A percentile compares a stretch with the other conserved stretches of the same genome.
phyloP scores from a whole-genome alignment of 2,797 vertebrate species.

The Argentina silus region DNA sequence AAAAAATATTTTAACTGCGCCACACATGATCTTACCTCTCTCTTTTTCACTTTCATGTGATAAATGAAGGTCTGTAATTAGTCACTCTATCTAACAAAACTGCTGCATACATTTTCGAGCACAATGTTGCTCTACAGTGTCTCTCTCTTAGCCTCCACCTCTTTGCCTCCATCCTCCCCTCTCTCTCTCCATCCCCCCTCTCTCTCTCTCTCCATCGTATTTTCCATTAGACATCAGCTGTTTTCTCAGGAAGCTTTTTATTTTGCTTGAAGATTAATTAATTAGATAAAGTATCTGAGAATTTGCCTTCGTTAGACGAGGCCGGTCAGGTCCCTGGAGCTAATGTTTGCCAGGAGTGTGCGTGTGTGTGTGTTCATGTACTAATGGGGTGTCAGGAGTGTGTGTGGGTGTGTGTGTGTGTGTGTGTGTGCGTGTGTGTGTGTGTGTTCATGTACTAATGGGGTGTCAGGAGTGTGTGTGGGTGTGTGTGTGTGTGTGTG shows the following conservation, averaged over 20 bases:
- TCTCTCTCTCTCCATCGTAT: constrained; percentile 13
- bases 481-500: constrained; percentile 12
- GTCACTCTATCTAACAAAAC: neutral
- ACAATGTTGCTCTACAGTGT: neutral
- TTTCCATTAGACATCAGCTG: constrained; percentile 50
- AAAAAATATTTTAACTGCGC: too few relatives aligned
- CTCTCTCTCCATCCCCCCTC: constrained; percentile 20
- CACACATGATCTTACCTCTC: too few relatives aligned
- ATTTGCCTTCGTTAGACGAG: constrained; percentile 40
- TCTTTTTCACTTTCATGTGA: too few relatives aligned
- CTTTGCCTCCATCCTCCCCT: neutral
- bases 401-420: constrained; percentile 20
- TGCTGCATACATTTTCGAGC: neutral
- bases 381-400: neutral
- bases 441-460: neutral
- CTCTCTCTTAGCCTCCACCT: constrained; percentile 7
- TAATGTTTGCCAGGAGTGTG: constrained; percentile 12
- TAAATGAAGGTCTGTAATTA: too few relatives aligned
- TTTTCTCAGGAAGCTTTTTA: constrained; percentile 55
- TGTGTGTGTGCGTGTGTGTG: constrained; percentile 12
- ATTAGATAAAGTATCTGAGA: constrained; percentile 62
- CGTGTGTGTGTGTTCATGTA: neutral
- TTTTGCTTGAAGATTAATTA: constrained; percentile 59
- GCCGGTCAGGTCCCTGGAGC: constrained; percentile 20
- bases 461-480: neutral